These are phyloP conservation scores for Drosophila eugracilis DNA, from an alignment of 1,140 invertebrate genomes.

Conservation along the genomic window DNA sequence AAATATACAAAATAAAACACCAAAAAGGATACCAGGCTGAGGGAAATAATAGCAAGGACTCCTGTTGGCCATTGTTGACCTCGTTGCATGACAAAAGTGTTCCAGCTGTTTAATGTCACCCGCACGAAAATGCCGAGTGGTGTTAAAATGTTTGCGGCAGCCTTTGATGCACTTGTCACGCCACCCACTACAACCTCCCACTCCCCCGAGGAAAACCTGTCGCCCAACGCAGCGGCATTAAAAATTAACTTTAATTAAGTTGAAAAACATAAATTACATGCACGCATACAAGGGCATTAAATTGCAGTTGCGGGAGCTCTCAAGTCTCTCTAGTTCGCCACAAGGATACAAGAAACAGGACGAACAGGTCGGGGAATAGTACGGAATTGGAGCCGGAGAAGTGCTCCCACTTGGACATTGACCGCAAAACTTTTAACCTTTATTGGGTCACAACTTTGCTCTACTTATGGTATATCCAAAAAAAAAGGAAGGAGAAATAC, in stretches of 20 bases:
- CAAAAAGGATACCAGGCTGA: conserved; percentile 49
- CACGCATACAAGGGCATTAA: conserved; percentile 64
- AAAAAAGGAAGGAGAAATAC: neutral
- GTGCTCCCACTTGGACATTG: conserved; percentile 29
- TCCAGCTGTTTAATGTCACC: conserved; percentile 79
- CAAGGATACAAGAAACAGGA: conserved; percentile 7
- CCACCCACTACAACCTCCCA: neutral
- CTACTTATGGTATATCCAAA: conserved; percentile 2
- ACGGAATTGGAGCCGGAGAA: neutral
- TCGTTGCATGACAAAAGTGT: conserved; percentile 76
- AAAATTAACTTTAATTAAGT: conserved; percentile 84
- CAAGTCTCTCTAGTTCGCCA: conserved; percentile 53
- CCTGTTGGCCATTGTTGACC: conserved; percentile 72
- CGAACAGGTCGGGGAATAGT: neutral
- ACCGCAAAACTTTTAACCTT: conserved; percentile 46
- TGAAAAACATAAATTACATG: conserved; percentile 79
- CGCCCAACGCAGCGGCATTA: conserved; percentile 60
- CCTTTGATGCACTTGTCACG: conserved; percentile 76
- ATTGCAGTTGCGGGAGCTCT: conserved; percentile 42
- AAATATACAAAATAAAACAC: neutral
- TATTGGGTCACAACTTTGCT: conserved; percentile 45
- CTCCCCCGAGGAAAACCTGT: conserved; percentile 53
- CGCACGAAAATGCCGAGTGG: conserved; percentile 77
- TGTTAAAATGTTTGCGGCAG: conserved; percentile 80
- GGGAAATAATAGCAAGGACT: conserved; percentile 32